Percentiles rank a stretch among this genome's conserved stretches.
Evolutionary conservation across 2,797 vertebrate genomes (phyloP).

Genomic region (Carduelis carduelis): DNA sequence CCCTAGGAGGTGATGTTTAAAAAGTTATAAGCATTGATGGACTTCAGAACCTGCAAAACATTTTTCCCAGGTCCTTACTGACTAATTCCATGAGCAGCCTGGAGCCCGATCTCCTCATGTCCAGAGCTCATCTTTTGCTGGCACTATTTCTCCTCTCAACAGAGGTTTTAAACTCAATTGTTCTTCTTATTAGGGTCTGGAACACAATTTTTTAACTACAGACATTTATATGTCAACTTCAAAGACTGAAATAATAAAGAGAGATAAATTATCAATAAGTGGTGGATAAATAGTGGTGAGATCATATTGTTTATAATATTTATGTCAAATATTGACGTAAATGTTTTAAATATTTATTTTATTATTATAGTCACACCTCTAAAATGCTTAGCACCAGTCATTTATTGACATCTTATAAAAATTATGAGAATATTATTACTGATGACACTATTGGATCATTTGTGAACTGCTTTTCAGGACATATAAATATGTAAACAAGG

Average conservation of each 20-base stretch:
- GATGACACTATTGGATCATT: not conserved
- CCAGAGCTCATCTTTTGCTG: not conserved
- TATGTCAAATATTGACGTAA: not conserved
- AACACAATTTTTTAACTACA: not conserved
- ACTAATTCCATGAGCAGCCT: not conserved
- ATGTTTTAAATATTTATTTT: not conserved
- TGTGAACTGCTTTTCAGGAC: not conserved
- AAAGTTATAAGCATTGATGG: not conserved
- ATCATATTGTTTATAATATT: not conserved
- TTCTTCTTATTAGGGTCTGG: not conserved
- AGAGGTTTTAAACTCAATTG: fast-evolving
- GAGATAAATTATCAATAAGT: not conserved
- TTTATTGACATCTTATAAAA: not conserved
- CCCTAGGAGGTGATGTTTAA: not conserved
- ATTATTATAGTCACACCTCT: not conserved
- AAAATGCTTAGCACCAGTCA: not conserved
- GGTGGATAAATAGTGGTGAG: not conserved
- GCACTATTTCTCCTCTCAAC: not conserved
- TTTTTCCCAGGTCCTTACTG: not conserved
- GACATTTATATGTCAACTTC: not conserved
- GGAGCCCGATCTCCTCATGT: too few species aligned
- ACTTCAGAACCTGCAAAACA: not conserved
- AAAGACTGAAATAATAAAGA: not conserved
- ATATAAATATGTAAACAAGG: not conserved
- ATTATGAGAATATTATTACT: not conserved